Evolutionary conservation across 1,140 invertebrate species (phyloP).

Genomic region (Parapsyche elsis): DNA sequence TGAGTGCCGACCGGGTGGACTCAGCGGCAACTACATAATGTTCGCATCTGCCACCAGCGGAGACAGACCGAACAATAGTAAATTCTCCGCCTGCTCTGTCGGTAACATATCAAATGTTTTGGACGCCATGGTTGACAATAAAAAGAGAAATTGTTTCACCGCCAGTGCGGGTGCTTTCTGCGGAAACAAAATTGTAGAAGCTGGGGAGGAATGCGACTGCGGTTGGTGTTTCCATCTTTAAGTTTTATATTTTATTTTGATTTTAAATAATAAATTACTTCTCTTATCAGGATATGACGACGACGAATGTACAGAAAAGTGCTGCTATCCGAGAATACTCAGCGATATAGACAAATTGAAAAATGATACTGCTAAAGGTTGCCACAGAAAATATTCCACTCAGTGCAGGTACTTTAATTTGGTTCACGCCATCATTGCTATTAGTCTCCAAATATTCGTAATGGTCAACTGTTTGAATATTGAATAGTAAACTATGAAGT

Average conservation of each 20-base stretch:
- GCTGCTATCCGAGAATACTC: conserved; percentile 91
- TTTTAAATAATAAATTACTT: conserved; percentile 15
- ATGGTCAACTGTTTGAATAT: too few relatives aligned
- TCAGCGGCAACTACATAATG: conserved; percentile 96
- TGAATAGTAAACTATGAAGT: too few relatives aligned
- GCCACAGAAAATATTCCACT: conserved; percentile 79
- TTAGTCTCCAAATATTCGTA: too few relatives aligned
- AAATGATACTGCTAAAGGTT: conserved; percentile 82
- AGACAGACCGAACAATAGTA: conserved; percentile 93
- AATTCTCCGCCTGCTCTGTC: conserved; percentile 93
- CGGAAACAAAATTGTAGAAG: conserved; percentile 98
- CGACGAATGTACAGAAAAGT: conserved; percentile 91
- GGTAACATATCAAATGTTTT: conserved; percentile 96
- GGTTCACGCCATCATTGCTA: conserved; percentile 5
- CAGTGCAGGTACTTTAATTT: conserved; percentile 77
- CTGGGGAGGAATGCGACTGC: conserved; percentile 98
- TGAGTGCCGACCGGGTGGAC: conserved; percentile 89
- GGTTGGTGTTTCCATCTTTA: conserved; percentile 68
- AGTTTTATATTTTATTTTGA: conserved; percentile 3
- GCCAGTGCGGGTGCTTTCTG: conserved; percentile 95
- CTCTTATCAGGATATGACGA: conserved; percentile 81
- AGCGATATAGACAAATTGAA: conserved; percentile 74
- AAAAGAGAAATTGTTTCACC: conserved; percentile 96
- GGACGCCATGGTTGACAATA: conserved; percentile 88
- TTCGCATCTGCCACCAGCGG: conserved; percentile 96